Base-by-base conservation (phyloP, 2,888 invertebrate genomes). In the Byasa hedistus region DNA sequence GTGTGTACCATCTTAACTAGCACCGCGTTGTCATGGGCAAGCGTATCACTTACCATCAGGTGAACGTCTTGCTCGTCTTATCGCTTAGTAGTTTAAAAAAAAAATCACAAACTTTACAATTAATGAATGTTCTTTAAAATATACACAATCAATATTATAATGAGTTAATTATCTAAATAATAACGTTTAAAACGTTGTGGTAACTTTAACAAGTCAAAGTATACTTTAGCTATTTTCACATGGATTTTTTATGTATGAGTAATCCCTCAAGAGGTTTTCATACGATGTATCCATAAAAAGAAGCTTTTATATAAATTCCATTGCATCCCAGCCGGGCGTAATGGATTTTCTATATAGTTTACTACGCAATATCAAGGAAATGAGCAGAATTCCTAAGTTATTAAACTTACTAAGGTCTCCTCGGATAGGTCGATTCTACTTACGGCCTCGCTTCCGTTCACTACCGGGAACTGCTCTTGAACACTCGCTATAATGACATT, bases 311-410 rank as follows among this genome's bases (percentile, higher is more conserved):
- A 66, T 58, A 59, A 66, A 66, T 66, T 66, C 64, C 64, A 66
- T 36, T 65, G 68, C 68, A 70, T 68, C 64, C 58, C 62, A 44
- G 23, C 55, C 64, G 68, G n/a, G 23, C 61, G 64, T 68, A 70
- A 70, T 70, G 68, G 70, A 65, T 70, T 70, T 70, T 66, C 70
- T 68, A 70, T 70, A 68, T 58, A 65, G 60, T 70, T 68, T 70
- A 70, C 68, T 70, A 63, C 68, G 61, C 70, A 65, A 68, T 70
- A 70, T 68, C 57, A 56, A 58, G 64, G 66, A 66, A 68, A 66
- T 66, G 68, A 68, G 65, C 68, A 70, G 68, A 58, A 65, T 66
- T 66, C 70, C 68, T 70, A 60, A 58, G 68, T 64, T 64, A 68
- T 69, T 66, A 69, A 62, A 66, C 66, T 58, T 58, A 62, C 66